These are phyloP conservation scores for Babyrousa celebensis DNA, from an alignment of 2,797 vertebrate genomes.

Conservation along the genomic window DNA sequence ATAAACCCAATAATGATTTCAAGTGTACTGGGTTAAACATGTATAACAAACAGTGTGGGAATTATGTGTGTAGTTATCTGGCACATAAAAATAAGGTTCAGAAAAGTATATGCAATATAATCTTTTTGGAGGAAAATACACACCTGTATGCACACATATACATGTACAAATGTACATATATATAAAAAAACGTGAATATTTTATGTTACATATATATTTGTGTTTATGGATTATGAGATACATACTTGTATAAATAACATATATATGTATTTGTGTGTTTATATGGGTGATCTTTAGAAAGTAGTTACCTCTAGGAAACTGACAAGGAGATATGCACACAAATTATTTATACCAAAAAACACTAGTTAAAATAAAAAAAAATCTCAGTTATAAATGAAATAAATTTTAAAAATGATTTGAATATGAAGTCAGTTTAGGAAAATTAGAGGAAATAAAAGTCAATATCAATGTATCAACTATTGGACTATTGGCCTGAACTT, in stretches of 20 bases:
- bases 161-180: not conserved
- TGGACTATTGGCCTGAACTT: not conserved
- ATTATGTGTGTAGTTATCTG: not conserved
- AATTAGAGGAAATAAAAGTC: not conserved
- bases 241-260: not conserved
- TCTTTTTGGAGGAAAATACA: not conserved
- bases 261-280: not conserved
- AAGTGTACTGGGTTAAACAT: not conserved
- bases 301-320: not conserved
- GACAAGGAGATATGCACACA: not conserved
- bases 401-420: not conserved
- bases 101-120: not conserved
- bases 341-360: not conserved
- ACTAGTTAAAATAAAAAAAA: not conserved
- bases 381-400: not conserved
- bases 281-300: not conserved
- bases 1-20: not conserved
- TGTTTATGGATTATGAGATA: not conserved
- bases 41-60: not conserved
- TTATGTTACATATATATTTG: not conserved
- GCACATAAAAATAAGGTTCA: not conserved
- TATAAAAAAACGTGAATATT: not conserved
- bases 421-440: conserved; percentile 1
- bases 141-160: not conserved
- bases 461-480: not conserved